phyloP scores from a whole-genome alignment of 1,140 invertebrate genomes.

The Aphis craccivora region DNA sequence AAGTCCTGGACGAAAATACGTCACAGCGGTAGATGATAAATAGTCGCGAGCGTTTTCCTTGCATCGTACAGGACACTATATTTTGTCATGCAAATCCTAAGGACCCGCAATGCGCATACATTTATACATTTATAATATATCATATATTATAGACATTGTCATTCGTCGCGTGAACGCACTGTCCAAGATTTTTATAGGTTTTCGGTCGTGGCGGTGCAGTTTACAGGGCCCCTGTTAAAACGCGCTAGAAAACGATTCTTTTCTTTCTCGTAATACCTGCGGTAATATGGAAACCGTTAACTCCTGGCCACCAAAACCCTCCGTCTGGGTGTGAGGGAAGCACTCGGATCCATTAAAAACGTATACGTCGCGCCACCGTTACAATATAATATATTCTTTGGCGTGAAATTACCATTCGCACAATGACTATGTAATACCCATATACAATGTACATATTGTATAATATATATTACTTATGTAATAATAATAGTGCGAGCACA shows the following conservation, averaged over 20 bases:
- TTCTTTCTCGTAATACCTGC: background rate
- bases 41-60: background rate
- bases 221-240: background rate
- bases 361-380: slow-evolving; percentile 26
- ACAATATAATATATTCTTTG: slow-evolving; percentile 26
- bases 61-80: background rate
- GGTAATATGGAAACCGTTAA: slow-evolving; percentile 43
- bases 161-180: background rate
- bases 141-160: background rate
- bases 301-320: background rate
- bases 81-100: slow-evolving; percentile 3
- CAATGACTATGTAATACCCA: slow-evolving; percentile 1
- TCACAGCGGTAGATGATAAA: slow-evolving; percentile 13
- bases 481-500: background rate
- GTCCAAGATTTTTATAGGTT: background rate
- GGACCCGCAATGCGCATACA: background rate
- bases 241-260: background rate
- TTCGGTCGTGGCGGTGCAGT: background rate
- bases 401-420: slow-evolving; percentile 35
- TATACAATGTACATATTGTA: background rate
- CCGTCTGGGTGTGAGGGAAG: background rate
- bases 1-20: background rate
- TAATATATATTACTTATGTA: background rate
- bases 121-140: background rate
- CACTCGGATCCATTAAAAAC: slow-evolving; percentile 50